A percentile compares a stretch with the other conserved stretches of the same genome.
Evolutionary conservation across 2,888 invertebrate genomes (phyloP).

Genomic region (Hypselothyrea guttata): DNA sequence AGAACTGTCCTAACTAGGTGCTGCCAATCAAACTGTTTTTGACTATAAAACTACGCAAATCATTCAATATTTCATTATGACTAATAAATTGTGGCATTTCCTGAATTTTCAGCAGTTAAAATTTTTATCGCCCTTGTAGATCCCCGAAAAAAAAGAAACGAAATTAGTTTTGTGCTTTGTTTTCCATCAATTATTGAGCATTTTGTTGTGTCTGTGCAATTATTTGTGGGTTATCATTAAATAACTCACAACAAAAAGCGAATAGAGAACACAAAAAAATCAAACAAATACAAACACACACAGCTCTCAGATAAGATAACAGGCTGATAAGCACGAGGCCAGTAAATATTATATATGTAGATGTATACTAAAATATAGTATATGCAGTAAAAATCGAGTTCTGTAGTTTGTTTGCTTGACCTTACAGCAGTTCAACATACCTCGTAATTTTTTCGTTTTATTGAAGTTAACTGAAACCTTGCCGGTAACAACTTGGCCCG

Average conservation of each 20-base stretch:
- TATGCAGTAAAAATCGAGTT: not conserved
- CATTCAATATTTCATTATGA: constrained; percentile 42
- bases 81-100: constrained; percentile 49
- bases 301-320: constrained; percentile 52
- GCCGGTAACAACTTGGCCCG: constrained; percentile 79
- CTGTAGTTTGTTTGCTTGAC: not conserved
- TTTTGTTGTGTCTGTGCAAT: constrained; percentile 34
- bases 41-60: no score
- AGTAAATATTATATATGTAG: not conserved
- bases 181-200: constrained; percentile 53
- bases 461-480: constrained; percentile 77
- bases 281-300: constrained; percentile 27
- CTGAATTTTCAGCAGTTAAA: constrained; percentile 18
- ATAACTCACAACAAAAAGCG: constrained; percentile 34
- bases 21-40: no score
- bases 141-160: constrained; percentile 23
- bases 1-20: no score
- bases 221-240: constrained; percentile 45
- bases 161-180: constrained; percentile 10
- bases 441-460: constrained; percentile 78
- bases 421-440: constrained; percentile 57
- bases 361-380: constrained; percentile 3
- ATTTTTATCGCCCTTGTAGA: constrained; percentile 32
- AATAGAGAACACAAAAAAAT: constrained; percentile 18
- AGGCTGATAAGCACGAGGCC: constrained; percentile 9